Conservation (phyloP, 1,140 invertebrate species). For the Harlomillsia oculata region DNA sequence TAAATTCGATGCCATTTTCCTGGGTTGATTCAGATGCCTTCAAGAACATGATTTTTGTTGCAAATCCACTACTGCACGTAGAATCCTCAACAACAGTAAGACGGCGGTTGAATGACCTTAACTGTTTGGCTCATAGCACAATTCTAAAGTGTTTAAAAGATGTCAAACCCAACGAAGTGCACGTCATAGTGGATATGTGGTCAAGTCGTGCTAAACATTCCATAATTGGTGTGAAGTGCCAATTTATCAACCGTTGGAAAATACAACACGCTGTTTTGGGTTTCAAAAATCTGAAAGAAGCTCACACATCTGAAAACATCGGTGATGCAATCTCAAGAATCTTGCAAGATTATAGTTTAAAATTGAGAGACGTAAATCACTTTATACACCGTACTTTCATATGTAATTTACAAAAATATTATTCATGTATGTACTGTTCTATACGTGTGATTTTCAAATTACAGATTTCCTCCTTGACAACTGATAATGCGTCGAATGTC, state of each 20-base stretch:
- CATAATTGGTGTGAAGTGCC: not conserved
- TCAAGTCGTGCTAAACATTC: not conserved
- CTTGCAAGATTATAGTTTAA: not conserved
- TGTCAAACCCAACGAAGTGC: too few relatives aligned
- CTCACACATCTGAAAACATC: not conserved
- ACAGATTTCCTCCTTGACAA: not conserved
- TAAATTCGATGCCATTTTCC: too few relatives aligned
- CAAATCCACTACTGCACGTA: too few relatives aligned
- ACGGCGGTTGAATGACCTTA: too few relatives aligned
- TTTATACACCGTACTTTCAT: too few relatives aligned
- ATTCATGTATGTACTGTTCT: not conserved
- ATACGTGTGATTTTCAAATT: not conserved
- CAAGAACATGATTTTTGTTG: too few relatives aligned
- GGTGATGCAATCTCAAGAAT: not conserved
- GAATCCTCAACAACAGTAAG: too few relatives aligned
- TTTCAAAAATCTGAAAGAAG: not conserved
- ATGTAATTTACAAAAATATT: not conserved
- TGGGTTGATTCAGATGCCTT: too few relatives aligned
- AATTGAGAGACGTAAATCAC: not conserved
- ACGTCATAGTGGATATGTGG: not conserved
- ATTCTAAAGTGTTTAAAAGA: too few relatives aligned
- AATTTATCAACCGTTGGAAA: not conserved
- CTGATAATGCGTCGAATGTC: not conserved
- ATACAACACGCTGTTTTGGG: not conserved
- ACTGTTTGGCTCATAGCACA: too few relatives aligned